Base-by-base conservation (phyloP, 2,797 vertebrate species). In the Tinamus major region DNA sequence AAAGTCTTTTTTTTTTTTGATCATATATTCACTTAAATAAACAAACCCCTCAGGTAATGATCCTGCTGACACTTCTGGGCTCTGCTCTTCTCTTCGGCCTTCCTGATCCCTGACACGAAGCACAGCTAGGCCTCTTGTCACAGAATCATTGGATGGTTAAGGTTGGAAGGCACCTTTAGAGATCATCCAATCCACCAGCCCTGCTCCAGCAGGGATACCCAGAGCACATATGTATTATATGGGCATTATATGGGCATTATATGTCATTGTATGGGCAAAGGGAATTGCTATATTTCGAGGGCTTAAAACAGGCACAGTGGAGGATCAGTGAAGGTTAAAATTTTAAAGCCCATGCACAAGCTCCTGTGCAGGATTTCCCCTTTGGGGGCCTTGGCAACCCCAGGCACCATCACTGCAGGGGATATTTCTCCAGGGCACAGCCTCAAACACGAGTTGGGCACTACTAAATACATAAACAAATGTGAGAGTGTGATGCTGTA, bases 161-260 rank as follows among this genome's bases (percentile, higher is more conserved):
- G 35, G 35, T 35, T 35, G 35, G 35, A 35, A 35, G 35, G 35
- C 35, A 35, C 35, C 35, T 35, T 35, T 35, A 35, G 35, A 35
- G 35, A 35, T 35, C 35, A 35, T 35, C 35, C 35, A 35, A 35
- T 35, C 35, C 35, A 35, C 35, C 35, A 6, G 8, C 35, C 35
- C 35, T 35, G 35, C 35, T 35, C 35, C 35, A 35, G 35, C 35
- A 35, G 35, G 35, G 35, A 35, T 35, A 35, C 35, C 35, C 35
- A 35, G 35, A 35, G 35, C 35, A 35, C 35, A 8, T 35, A 35
- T 35, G 35, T 35, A 35, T 35, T 35, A 35, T 35, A 35, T 35
- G 6, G 35, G 6, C 2, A 3, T 6, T 33, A 29, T 1, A 0
- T 1, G 10, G 9, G 35, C 1, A 0, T n/a, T n/a, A n/a, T n/a